Conservation (phyloP, 2,888 invertebrate genomes). For the Aporophyla lueneburgensis region DNA sequence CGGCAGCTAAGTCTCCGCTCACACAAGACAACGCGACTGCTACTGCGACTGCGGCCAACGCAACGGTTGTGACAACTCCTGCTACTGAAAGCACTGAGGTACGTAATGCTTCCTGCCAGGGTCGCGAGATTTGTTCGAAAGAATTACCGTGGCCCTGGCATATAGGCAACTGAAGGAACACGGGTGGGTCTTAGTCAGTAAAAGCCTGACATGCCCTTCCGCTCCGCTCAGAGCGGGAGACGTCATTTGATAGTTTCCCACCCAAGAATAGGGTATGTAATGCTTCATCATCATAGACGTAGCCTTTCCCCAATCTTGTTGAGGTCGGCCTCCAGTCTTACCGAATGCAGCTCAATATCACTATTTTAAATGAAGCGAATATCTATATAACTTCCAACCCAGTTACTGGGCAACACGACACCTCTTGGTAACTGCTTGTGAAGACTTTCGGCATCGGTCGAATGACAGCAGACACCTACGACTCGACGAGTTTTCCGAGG, state of each 20-base stretch:
- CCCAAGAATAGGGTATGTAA: too few species aligned
- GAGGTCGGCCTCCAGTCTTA: neutral
- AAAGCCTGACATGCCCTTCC: too few species aligned
- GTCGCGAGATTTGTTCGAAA: too few species aligned
- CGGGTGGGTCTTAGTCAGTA: too few species aligned
- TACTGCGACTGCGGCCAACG: slow-evolving; percentile 32
- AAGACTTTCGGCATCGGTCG: neutral
- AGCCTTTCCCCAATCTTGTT: neutral
- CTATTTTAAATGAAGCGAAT: neutral
- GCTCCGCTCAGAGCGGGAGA: too few species aligned
- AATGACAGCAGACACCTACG: neutral
- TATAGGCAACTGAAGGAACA: too few species aligned
- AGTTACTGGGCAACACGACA: neutral
- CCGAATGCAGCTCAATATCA: neutral
- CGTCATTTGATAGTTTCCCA: too few species aligned
- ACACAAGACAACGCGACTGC: slow-evolving; percentile 54
- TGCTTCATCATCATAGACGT: too few species aligned
- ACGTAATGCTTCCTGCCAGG: too few species aligned
- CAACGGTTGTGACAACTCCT: slow-evolving; percentile 18
- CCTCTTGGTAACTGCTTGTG: neutral
- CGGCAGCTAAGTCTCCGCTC: slow-evolving; percentile 59
- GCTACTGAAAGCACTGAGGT: slow-evolving; percentile 45
- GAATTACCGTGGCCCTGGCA: too few species aligned
- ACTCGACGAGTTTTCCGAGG: neutral
- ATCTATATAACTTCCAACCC: neutral